Percentiles rank a stretch among this genome's conserved stretches.
Evolutionary conservation across 2,113 vertebrate species (phyloP).

Genomic region (Microcebus lehilahytsara): DNA sequence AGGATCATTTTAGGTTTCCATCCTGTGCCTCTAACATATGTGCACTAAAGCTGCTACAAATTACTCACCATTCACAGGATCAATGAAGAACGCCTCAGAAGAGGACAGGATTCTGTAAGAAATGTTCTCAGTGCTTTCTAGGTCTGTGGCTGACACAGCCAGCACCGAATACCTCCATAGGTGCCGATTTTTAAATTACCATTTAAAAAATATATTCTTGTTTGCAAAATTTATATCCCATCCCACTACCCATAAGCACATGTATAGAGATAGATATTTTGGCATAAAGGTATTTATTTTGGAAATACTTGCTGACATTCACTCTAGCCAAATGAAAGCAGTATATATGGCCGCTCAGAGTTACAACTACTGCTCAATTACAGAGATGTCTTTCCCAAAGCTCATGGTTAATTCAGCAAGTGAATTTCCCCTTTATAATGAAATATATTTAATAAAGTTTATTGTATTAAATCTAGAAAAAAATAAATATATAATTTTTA

Average conservation of each 20-base stretch:
- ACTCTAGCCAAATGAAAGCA: neutral
- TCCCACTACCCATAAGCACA: neutral
- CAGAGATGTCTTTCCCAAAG: neutral
- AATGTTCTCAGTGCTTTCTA: constrained; percentile 84
- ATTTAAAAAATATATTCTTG: neutral
- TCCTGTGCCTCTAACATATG: neutral
- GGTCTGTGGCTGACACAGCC: constrained; percentile 88
- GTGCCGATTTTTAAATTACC: constrained; percentile 70
- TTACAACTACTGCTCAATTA: neutral
- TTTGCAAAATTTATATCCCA: neutral
- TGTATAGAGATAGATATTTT: neutral
- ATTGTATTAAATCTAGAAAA: neutral
- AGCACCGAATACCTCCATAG: constrained; percentile 81
- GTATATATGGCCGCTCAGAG: neutral
- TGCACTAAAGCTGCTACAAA: neutral
- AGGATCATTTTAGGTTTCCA: neutral
- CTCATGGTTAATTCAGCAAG: neutral
- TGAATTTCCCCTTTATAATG: neutral
- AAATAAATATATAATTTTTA: neutral
- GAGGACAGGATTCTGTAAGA: constrained; percentile 90
- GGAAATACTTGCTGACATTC: neutral
- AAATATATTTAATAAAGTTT: neutral
- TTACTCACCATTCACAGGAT: constrained; percentile 88
- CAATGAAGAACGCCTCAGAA: constrained; percentile 87
- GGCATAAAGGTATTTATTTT: neutral